phyloP scores from a whole-genome alignment of 1,140 invertebrate genomes.

The Drosophila lacteicornis region DNA sequence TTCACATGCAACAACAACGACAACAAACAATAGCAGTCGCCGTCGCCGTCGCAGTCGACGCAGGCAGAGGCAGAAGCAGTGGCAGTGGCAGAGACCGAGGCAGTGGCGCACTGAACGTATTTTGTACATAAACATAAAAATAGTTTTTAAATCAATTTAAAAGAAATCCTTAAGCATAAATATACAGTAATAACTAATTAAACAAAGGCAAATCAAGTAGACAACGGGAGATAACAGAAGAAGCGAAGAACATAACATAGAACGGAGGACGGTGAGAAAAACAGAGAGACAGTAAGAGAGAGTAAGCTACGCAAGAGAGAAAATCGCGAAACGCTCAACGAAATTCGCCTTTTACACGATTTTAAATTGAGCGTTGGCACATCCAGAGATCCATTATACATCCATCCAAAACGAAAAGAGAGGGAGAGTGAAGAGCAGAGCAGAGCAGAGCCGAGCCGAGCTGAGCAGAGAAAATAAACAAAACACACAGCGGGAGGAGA shows the following conservation, averaged over 20 bases:
- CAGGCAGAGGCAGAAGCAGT: conserved; percentile 19
- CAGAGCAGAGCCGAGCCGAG: background rate
- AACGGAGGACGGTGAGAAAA: conserved; percentile 9
- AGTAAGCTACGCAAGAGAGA: conserved; percentile 21
- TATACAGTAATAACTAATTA: conserved; percentile 45
- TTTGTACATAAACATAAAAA: conserved; percentile 55
- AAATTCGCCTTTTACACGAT: conserved; percentile 80
- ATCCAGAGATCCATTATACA: conserved; percentile 45
- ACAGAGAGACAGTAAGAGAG: conserved; percentile 8
- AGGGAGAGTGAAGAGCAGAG: conserved; percentile 3
- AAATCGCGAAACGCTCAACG: conserved; percentile 58
- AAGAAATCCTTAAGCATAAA: conserved; percentile 50
- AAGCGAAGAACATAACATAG: conserved; percentile 3
- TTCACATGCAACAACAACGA: conserved; percentile 61
- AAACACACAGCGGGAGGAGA: conserved; percentile 17
- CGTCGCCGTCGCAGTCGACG: conserved; percentile 14
- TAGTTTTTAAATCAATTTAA: conserved; percentile 66
- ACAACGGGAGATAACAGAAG: conserved; percentile 8
- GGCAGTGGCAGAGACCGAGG: conserved; percentile 18
- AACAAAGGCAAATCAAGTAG: conserved; percentile 28
- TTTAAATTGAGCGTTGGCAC: conserved; percentile 59
- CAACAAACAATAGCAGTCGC: conserved; percentile 45
- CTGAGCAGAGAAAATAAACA: conserved; percentile 38
- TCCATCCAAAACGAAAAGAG: conserved; percentile 37
- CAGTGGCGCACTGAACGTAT: conserved; percentile 45